phyloP scores from a whole-genome alignment of 1,140 invertebrate species.

The Agraylea sexmaculata region DNA sequence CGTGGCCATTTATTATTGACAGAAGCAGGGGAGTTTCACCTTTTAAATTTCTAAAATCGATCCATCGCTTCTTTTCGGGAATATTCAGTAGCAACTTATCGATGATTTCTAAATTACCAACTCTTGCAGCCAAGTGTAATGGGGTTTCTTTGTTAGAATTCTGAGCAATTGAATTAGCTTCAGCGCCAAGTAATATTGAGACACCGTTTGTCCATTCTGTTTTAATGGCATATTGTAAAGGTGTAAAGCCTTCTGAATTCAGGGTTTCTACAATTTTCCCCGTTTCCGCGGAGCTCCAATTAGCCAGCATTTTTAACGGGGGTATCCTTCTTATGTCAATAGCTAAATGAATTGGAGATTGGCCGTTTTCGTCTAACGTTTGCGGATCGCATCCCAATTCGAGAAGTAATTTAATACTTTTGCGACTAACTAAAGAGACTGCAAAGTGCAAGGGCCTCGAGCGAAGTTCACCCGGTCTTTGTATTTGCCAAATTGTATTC shows the following conservation, averaged over 20 bases:
- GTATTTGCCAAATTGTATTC: not conserved
- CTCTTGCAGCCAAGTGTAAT: constrained; percentile 43
- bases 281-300: not conserved
- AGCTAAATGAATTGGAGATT: constrained; percentile 49
- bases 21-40: constrained; percentile 42
- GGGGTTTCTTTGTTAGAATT: constrained; percentile 47
- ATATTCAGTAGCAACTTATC: constrained; percentile 43
- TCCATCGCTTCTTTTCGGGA: constrained; percentile 38
- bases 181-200: constrained; percentile 51
- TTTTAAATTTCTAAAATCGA: constrained; percentile 32
- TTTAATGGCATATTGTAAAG: constrained; percentile 34
- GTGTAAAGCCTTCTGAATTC: constrained; percentile 32
- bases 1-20: constrained; percentile 35
- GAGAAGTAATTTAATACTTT: constrained; percentile 41
- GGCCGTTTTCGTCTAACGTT: constrained; percentile 41
- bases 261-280: constrained; percentile 27
- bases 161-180: constrained; percentile 51
- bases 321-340: constrained; percentile 25
- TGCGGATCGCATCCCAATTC: constrained; percentile 38
- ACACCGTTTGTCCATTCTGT: constrained; percentile 41
- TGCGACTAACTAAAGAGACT: constrained; percentile 39
- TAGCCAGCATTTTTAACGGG: constrained; percentile 3
- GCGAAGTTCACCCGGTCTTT: not conserved
- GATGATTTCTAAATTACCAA: constrained; percentile 48
- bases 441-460: constrained; percentile 48